Evolutionary conservation across 2,888 invertebrate species (phyloP), one percentile per base, ranked within the genome.

Genomic region (Flexamia atlantica): DNA sequence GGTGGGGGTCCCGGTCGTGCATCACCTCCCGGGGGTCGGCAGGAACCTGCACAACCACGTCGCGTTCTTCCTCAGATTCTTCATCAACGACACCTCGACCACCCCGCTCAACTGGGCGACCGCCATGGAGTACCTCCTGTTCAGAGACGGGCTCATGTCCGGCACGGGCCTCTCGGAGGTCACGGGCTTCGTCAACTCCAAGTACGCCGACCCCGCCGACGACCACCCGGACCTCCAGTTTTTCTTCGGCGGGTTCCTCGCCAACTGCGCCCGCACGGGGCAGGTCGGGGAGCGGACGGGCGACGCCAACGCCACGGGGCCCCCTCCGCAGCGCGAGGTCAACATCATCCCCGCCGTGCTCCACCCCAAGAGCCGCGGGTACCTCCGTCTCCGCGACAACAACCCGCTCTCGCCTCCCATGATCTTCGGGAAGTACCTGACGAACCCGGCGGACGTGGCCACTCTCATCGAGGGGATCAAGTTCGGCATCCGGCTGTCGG

Each of bases 41-140:
- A 92, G 93, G 88, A 97, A 97, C 91, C 93, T 97, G 5, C 97
- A 97, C 88, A 97, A 97, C 90, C 97, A 97, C 89, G 97, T 96
- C 0, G 95, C 97, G 0, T 95, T 93, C 90, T 94, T 95, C 88
- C 90, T 96, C 76, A 95, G 93, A 90, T 97, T 96, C 91, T 92
- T 93, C 85, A 94, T 97, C 81, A 96, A 96, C 86, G 96, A 97
- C 89, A 95, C 96, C 84, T 95, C 97, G 88, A 96, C 96, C 0
- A 92, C 96, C 0, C 95, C 97, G 0, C 92, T 97, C n/a, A 97
- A 97, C 90, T 97, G 97, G 97, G 97, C 97, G 23, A 97, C 97
- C 0, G 97, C 97, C 0, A 97, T 97, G 96, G 97, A 97, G 89
- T 97, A 97, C 88, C 90, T 97, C 36, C 92, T 97, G 14, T 97